Conservation (phyloP, 2,797 vertebrate genomes). For the Rhabdomys pumilio region DNA sequence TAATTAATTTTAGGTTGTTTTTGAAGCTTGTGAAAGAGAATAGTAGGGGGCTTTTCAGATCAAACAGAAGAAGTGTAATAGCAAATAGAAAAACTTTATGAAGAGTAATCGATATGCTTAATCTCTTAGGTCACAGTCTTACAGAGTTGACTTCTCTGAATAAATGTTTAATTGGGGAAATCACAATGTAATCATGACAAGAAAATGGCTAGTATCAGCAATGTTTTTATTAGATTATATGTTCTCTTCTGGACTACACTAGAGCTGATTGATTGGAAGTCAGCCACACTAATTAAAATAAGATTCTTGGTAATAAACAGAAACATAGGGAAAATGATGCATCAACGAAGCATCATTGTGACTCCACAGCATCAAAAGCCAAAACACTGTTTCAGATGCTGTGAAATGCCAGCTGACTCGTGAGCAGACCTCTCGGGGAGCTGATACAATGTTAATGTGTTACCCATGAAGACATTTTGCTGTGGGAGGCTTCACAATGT, state of each 20-base stretch:
- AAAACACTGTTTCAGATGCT: not conserved
- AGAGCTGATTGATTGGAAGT: not conserved
- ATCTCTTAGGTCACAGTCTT: not conserved
- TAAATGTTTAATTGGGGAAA: not conserved
- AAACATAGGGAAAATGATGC: not conserved
- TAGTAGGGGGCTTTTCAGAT: not conserved
- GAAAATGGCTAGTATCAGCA: not conserved
- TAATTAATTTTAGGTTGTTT: not conserved
- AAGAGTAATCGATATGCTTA: not conserved
- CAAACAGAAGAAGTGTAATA: not conserved
- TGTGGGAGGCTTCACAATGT: not conserved
- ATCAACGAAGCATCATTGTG: not conserved
- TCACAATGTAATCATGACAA: not conserved
- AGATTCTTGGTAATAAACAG: not conserved
- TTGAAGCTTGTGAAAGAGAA: not conserved
- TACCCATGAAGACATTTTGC: not conserved
- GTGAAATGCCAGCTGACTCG: rapidly evolving
- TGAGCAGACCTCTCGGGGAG: not conserved
- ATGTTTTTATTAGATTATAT: not conserved
- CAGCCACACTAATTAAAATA: not conserved
- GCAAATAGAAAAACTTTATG: not conserved
- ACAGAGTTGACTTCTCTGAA: not conserved
- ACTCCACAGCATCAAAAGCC: not conserved
- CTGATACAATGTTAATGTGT: not conserved
- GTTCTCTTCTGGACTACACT: not conserved